Evolutionary conservation across 2,797 vertebrate genomes (phyloP), one percentile per base, ranked within the genome.

Genomic region (Cyprinella venusta): DNA sequence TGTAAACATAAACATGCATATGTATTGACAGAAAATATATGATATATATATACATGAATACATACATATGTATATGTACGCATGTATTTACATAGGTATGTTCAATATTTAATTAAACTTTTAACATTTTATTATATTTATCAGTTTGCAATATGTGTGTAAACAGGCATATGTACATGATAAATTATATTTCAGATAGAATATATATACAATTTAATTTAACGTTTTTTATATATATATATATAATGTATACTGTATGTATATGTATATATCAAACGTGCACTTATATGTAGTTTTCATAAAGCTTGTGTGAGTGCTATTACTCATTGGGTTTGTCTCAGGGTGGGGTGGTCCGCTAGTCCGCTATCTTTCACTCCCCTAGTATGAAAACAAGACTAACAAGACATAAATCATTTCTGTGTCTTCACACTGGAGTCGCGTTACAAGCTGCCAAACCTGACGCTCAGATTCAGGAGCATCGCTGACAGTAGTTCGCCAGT

Each of bases 401-500:
- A 45, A 48, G 24, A 38, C 64, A 69, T 79, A 52, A 78, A 74
- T 42, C 63, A 83, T 79, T 36, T 33, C 54, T 36, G 79, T 40
- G 38, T 64, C 79, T 50, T 63, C 52, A 13, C 42, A 33, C 26
- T 59, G 52, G 30, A 67, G 81, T 76, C 70, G 54, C 42, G 40
- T 68, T 33, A 76, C 15, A 30, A 80, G 26, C 72, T 69, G 71
- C 68, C 61, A 84, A n/a, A 50, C 38, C 71, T 68, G 78, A 21
- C 42, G 50, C 45, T 76, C 70, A 33, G 79, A 75, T 80, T 79
- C 83, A 86, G 84, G 65, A 83, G 72, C 84, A 13, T 63, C 2
- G 2, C 38, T 77, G 30, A 89, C 86, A 86, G 88, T 88, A 88
- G 86, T 86, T 26, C 77, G 81, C 87, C 63, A 42, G 40, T 81